Conservation (phyloP, 2,113 vertebrate species). For the Pollachius pollachius region DNA sequence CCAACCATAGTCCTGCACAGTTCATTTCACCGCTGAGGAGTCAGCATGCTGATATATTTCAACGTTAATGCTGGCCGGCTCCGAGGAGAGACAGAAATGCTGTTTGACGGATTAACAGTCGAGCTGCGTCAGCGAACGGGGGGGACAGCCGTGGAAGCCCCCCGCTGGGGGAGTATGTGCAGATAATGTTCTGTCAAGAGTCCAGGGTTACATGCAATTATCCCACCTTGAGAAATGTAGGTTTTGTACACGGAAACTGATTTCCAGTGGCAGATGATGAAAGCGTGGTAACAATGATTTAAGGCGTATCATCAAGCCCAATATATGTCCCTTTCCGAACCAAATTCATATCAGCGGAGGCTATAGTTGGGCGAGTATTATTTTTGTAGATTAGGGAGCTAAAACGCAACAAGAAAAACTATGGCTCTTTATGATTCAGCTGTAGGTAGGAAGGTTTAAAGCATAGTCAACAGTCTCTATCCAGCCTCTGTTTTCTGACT, state of each 20-base stretch:
- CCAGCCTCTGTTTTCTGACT: too few species aligned
- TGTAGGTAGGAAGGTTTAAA: too few species aligned
- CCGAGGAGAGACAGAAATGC: constrained; percentile 4
- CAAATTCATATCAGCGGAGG: too few species aligned
- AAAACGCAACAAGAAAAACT: too few species aligned
- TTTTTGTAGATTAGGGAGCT: too few species aligned
- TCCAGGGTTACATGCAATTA: neutral
- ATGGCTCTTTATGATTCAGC: too few species aligned
- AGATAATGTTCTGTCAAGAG: neutral
- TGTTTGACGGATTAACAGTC: constrained; percentile 15
- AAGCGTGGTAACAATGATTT: neutral
- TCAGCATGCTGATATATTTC: constrained; percentile 11
- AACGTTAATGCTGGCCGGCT: constrained; percentile 7
- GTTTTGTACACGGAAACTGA: neutral
- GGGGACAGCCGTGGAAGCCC: constrained; percentile 5
- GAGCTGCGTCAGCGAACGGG: constrained; percentile 20
- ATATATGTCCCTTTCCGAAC: neutral
- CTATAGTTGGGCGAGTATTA: too few species aligned
- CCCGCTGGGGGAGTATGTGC: neutral
- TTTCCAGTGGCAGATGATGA: neutral
- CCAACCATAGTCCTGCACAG: neutral
- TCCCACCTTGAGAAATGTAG: neutral
- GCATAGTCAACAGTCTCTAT: too few species aligned
- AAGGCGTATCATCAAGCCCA: neutral
- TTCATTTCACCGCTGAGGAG: neutral